A percentile compares a stretch with the other conserved stretches of the same genome.
Evolutionary conservation across 2,888 invertebrate species (phyloP).

Genomic region (Helicoverpa assulta): DNA sequence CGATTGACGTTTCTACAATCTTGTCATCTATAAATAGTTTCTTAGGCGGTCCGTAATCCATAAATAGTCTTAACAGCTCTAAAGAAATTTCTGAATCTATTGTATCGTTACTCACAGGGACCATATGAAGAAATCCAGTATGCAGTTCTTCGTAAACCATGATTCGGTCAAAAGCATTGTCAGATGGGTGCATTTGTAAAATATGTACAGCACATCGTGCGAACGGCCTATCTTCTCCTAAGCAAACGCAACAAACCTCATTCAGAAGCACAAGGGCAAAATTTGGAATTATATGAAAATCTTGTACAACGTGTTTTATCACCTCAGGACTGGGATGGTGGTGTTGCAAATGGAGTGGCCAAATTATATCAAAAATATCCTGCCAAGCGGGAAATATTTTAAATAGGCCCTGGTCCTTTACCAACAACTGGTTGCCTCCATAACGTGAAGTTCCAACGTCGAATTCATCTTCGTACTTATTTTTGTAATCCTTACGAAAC

Average conservation of each 20-base stretch:
- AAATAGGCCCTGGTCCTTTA: neutral
- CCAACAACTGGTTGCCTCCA: neutral
- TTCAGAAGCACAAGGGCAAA: constrained; percentile 11
- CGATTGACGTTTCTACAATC: constrained; percentile 22
- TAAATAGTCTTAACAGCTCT: constrained; percentile 43
- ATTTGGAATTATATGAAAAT: constrained; percentile 21
- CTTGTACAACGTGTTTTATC: constrained; percentile 4
- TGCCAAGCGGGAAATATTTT: constrained; percentile 34
- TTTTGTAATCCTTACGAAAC: neutral
- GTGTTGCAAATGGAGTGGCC: constrained; percentile 32
- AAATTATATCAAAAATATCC: constrained; percentile 34
- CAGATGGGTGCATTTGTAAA: neutral
- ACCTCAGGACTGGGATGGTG: constrained; percentile 7
- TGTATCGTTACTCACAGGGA: constrained; percentile 21
- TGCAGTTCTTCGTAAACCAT: constrained; percentile 43
- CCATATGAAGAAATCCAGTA: constrained; percentile 40
- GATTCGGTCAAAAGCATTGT: constrained; percentile 19
- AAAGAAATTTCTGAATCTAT: constrained; percentile 25
- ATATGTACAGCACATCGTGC: constrained; percentile 20
- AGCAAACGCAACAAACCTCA: constrained; percentile 30
- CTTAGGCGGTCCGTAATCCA: constrained; percentile 52
- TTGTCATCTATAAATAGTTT: constrained; percentile 3
- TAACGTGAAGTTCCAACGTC: neutral
- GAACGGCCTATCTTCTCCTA: constrained; percentile 16
- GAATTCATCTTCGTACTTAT: constrained; percentile 1